These are phyloP conservation scores for Hucho hucho DNA, from an alignment of 2,113 vertebrate genomes.

Conservation along the genomic window DNA sequence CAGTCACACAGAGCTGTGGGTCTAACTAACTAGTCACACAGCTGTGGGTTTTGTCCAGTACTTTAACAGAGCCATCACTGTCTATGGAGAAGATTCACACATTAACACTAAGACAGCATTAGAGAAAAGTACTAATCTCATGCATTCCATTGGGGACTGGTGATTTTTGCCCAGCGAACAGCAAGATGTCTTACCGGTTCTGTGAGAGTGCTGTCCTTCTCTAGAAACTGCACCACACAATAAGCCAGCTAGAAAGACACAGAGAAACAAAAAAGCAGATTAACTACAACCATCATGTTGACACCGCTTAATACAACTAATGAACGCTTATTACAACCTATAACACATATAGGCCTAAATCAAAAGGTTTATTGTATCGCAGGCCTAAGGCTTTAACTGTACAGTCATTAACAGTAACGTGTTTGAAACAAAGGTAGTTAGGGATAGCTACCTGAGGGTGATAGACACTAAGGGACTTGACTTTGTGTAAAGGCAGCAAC, in stretches of 20 bases:
- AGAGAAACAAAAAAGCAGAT: neutral
- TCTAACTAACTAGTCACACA: too few species aligned
- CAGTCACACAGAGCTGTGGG: too few species aligned
- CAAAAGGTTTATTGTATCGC: too few species aligned
- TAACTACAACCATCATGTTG: too few species aligned
- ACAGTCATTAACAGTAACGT: neutral
- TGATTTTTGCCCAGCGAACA: neutral
- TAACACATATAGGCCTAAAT: too few species aligned
- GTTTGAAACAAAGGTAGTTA: neutral
- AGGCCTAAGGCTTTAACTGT: too few species aligned
- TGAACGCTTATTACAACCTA: too few species aligned
- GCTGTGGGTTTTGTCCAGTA: slow-evolving; percentile 82
- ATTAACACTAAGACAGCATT: neutral
- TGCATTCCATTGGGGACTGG: neutral
- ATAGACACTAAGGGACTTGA: slow-evolving; percentile 98
- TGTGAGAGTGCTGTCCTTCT: slow-evolving; percentile 77
- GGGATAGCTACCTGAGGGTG: slow-evolving; percentile 87
- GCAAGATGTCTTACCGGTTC: slow-evolving; percentile 62
- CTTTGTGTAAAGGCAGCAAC: slow-evolving; percentile 97
- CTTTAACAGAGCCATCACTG: slow-evolving; percentile 96
- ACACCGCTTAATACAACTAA: too few species aligned
- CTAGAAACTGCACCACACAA: slow-evolving; percentile 75
- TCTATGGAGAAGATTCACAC: slow-evolving; percentile 65
- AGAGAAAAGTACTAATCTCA: neutral
- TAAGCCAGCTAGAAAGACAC: slow-evolving; percentile 61